Evolutionary conservation across 37 sponge, comb jelly and placozoan species (phyloP), one percentile per base, ranked within the genome.

Genomic region (Spongilla lacustris): DNA sequence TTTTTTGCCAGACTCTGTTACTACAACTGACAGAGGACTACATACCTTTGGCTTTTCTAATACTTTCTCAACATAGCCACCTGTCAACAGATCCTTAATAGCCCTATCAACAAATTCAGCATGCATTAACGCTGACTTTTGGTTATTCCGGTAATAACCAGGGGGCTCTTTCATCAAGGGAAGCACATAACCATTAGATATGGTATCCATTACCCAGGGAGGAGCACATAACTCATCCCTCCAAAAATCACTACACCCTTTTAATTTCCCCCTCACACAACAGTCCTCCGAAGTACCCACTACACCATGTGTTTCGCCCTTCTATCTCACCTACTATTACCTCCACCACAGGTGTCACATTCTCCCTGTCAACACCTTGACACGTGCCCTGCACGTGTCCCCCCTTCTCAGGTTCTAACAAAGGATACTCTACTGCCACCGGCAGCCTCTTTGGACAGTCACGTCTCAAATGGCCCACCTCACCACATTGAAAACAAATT

Each of bases 1-100:
- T 48, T 49, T 70, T 48, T 86, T 86, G 13, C 79, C 79, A 9
- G 23, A 23, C 26, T 21, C 28, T 58, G 36, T 84, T 31, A 10
- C 35, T 30, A 86, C 87, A 41, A 86, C 87, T 49, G 71, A 68
- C 73, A 86, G 72, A 24, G 87, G 87, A 34, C 87, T 86, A 79
- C 87, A 86, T 32, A 86, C 73, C 50, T 32, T 21, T 34, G 79
- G 79, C 28, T 29, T 22, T 46, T 37, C 75, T 24, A 74, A 24
- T 27, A 83, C 75, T 26, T 74, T 32, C 22, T 29, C 23, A 29
- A 83, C 50, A 49, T 75, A 74, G 49, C 75, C 27, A 23, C 22
- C 31, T 23, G 38, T 48, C 22, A 73, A 29, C 23, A 83, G 33
- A 21, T 74, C 75, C 48, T 74, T 48, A 36, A 83, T 74, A 25